phyloP scores from a whole-genome alignment of 2,888 invertebrate genomes.

The Dorcus hopei region DNA sequence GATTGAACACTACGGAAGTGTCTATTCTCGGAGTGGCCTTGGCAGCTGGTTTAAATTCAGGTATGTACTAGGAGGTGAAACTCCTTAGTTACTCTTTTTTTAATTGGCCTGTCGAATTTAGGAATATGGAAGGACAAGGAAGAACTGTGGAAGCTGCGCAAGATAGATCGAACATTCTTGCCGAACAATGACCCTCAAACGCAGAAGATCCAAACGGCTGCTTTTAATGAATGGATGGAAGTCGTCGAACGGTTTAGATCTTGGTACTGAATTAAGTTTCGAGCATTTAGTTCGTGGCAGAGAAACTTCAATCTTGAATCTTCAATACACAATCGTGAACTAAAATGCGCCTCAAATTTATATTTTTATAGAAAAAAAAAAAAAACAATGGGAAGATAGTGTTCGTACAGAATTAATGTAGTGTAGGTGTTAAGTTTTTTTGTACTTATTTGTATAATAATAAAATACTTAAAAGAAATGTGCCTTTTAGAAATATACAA shows the following conservation, averaged over 20 bases:
- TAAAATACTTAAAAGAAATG: too few species aligned
- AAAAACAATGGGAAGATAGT: neutral
- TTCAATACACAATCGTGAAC: neutral
- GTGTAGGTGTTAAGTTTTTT: neutral
- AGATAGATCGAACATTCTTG: conserved; percentile 60
- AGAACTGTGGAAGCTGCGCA: conserved; percentile 60
- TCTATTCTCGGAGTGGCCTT: conserved; percentile 84
- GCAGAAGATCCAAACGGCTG: conserved; percentile 37
- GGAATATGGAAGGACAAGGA: conserved; percentile 72
- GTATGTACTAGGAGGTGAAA: conserved; percentile 45
- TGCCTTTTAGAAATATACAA: too few species aligned
- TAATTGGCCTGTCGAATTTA: conserved; percentile 34
- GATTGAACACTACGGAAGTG: conserved; percentile 73
- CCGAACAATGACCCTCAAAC: conserved; percentile 43
- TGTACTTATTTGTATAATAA: neutral
- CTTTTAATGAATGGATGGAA: conserved; percentile 54
- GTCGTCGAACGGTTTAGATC: conserved; percentile 56
- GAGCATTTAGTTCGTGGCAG: too few species aligned
- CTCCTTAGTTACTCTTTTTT: neutral
- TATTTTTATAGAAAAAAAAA: neutral
- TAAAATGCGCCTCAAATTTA: neutral
- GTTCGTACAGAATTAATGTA: neutral
- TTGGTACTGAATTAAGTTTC: conserved; percentile 50
- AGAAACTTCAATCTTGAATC: too few species aligned
- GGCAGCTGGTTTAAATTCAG: conserved; percentile 76